phyloP scores from a whole-genome alignment of 2,888 invertebrate species.

The Habroteleia sp. region DNA sequence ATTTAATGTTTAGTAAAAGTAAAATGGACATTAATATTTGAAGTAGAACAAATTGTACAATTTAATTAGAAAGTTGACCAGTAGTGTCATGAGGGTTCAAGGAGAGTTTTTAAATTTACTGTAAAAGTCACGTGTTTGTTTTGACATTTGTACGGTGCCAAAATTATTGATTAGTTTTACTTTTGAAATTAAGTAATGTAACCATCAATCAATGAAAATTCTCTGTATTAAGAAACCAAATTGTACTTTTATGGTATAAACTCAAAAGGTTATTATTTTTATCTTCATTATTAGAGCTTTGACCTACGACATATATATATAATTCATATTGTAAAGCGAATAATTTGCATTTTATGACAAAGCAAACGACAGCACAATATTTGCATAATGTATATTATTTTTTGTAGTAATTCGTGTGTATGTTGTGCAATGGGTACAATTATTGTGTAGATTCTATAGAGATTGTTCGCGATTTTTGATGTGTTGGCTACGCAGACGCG shows the following conservation, averaged over 20 bases:
- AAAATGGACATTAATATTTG: background rate
- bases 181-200: background rate
- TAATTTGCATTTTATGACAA: constrained; percentile 41
- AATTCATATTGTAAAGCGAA: constrained; percentile 12
- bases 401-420: constrained; percentile 33
- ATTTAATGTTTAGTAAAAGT: too few relatives aligned
- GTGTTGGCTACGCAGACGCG: background rate
- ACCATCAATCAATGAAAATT: constrained; percentile 1
- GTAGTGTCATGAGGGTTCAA: too few relatives aligned
- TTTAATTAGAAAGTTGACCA: too few relatives aligned
- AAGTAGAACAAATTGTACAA: too few relatives aligned
- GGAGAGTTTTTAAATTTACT: too few relatives aligned
- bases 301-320: background rate
- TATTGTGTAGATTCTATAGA: constrained; percentile 36
- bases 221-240: constrained; percentile 1
- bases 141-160: too few relatives aligned
- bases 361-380: constrained; percentile 20
- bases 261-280: too few relatives aligned
- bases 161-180: too few relatives aligned
- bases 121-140: too few relatives aligned
- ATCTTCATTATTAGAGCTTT: constrained; percentile 25
- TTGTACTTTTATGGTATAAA: constrained; percentile 5
- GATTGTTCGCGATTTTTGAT: constrained; percentile 24
- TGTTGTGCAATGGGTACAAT: constrained; percentile 33
- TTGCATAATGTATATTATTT: constrained; percentile 38